Conservation (phyloP, 2,888 invertebrate species). For the Oligia fasciuncula region DNA sequence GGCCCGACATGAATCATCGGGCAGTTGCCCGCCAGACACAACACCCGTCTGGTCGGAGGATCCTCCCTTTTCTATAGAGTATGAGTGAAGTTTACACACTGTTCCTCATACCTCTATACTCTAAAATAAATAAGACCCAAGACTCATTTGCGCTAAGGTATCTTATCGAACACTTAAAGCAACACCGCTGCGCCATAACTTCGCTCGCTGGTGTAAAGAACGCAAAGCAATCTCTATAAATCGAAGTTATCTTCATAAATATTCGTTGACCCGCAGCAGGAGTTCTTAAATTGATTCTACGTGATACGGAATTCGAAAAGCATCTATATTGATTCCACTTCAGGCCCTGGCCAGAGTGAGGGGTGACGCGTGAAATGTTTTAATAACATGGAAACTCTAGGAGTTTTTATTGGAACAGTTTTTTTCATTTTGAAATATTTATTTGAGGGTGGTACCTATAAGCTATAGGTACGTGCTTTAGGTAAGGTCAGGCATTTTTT, state of each 20-base stretch:
- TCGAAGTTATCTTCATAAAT: constrained; percentile 85
- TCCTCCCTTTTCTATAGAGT: too few relatives aligned
- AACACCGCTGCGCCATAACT: constrained; percentile 53
- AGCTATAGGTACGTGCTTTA: background rate
- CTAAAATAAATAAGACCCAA: constrained; percentile 42
- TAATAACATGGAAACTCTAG: constrained; percentile 61
- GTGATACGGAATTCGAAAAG: constrained; percentile 83
- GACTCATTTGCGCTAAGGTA: constrained; percentile 52
- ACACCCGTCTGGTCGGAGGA: too few relatives aligned
- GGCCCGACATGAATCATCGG: too few relatives aligned
- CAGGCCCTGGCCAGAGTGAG: constrained; percentile 53
- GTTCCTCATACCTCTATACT: too few relatives aligned
- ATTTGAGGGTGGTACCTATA: constrained; percentile 13
- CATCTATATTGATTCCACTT: constrained; percentile 77
- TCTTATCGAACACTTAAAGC: constrained; percentile 53
- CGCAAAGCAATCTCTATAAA: constrained; percentile 82
- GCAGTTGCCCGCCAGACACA: too few relatives aligned
- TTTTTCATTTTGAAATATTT: constrained; percentile 45
- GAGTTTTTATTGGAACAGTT: constrained; percentile 44
- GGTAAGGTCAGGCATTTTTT: background rate
- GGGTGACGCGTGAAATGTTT: constrained; percentile 67
- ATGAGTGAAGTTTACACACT: too few relatives aligned
- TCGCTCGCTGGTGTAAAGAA: constrained; percentile 70
- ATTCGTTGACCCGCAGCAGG: constrained; percentile 85
- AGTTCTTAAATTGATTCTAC: constrained; percentile 88